A percentile compares a stretch with the other conserved stretches of the same genome.
Evolutionary conservation across 2,888 invertebrate genomes (phyloP).

Genomic region (Hanleya hanleyi): DNA sequence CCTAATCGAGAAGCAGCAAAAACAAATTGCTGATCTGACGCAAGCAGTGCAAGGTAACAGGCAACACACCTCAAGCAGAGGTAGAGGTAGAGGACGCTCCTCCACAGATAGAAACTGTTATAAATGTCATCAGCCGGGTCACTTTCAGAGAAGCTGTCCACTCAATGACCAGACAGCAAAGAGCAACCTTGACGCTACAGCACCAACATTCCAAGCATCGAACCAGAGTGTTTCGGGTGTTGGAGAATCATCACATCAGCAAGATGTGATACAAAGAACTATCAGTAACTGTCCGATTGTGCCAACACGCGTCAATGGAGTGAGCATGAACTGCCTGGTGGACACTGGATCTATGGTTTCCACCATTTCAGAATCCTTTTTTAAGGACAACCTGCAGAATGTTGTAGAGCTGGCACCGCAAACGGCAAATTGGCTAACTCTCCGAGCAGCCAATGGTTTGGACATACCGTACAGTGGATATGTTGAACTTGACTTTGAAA

Average conservation of each 20-base stretch:
- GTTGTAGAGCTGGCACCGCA: background rate
- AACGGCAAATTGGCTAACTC: background rate
- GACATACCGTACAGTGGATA: constrained; percentile 27
- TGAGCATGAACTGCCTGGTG: constrained; percentile 14
- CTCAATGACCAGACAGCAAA: background rate
- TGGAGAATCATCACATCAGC: no score
- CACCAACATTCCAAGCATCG: no score
- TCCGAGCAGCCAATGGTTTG: constrained; percentile 19
- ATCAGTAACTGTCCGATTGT: constrained; percentile 17
- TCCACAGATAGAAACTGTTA: background rate
- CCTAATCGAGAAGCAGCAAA: background rate
- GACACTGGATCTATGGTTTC: constrained; percentile 24
- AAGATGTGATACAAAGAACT: background rate
- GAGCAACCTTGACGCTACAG: no score
- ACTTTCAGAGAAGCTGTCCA: background rate
- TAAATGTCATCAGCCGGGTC: background rate
- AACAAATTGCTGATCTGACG: background rate
- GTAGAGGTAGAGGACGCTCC: background rate
- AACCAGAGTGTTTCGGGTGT: no score
- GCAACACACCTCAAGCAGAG: no score
- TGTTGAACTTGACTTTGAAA: constrained; percentile 24
- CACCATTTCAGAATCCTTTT: constrained; percentile 17
- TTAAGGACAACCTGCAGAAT: constrained; percentile 8
- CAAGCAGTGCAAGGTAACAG: background rate
- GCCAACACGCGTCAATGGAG: background rate